A percentile compares a stretch with the other conserved stretches of the same genome.
phyloP scores from a whole-genome alignment of 2,797 vertebrate genomes.

The Strix occidentalis region DNA sequence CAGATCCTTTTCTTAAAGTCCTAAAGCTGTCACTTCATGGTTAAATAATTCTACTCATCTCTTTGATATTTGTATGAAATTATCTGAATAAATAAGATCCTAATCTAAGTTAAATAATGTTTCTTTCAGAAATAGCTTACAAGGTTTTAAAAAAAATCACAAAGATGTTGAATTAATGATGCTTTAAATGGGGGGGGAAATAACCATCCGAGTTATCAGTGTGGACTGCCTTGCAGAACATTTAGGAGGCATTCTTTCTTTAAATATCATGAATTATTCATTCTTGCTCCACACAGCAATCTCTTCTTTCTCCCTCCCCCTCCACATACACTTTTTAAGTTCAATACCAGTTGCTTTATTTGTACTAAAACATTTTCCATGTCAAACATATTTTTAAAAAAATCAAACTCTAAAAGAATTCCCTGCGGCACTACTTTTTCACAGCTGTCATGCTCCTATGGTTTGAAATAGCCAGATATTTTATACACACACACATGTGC shows the following conservation, averaged over 20 bases:
- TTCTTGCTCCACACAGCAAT: conserved; percentile 79
- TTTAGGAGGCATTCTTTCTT: conserved; percentile 81
- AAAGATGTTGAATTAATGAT: conserved; percentile 79
- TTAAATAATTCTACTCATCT: conserved; percentile 71
- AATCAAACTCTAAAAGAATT: conserved; percentile 86
- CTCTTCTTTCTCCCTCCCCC: conserved; percentile 74
- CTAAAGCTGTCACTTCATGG: conserved; percentile 59
- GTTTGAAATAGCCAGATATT: conserved; percentile 80
- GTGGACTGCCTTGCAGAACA: conserved; percentile 75
- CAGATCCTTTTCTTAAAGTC: conserved; percentile 64
- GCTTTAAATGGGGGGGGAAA: conserved; percentile 71
- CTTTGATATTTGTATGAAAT: conserved; percentile 74
- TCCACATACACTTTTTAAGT: conserved; percentile 76
- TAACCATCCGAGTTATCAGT: conserved; percentile 72
- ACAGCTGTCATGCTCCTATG: conserved; percentile 91
- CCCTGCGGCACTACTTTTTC: conserved; percentile 92
- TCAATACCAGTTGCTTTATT: conserved; percentile 95
- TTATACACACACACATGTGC: background rate
- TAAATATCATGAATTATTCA: conserved; percentile 95
- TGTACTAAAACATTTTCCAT: conserved; percentile 94
- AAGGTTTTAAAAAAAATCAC: conserved; percentile 61
- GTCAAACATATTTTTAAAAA: conserved; percentile 89
- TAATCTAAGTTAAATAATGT: conserved; percentile 75
- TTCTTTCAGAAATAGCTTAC: conserved; percentile 66
- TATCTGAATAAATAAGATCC: conserved; percentile 73